phyloP scores from a whole-genome alignment of 2,113 vertebrate genomes.

The Thunnus thynnus region DNA sequence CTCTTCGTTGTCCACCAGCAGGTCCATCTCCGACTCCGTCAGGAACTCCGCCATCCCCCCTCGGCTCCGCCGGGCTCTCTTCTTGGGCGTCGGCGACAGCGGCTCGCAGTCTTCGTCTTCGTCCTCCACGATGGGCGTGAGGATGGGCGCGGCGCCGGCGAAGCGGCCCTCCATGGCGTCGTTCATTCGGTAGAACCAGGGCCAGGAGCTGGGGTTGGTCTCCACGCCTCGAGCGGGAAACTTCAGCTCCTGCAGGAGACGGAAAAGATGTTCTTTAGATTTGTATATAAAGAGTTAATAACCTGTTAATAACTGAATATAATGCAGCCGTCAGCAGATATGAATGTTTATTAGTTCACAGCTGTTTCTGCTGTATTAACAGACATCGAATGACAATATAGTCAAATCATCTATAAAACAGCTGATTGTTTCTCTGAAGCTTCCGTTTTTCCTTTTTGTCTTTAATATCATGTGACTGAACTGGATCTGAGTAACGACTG shows the following conservation, averaged over 20 bases:
- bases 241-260: slow-evolving; percentile 75
- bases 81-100: slow-evolving; percentile 63
- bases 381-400: too few relatives aligned
- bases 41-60: slow-evolving; percentile 78
- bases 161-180: slow-evolving; percentile 84
- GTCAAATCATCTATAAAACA: too few relatives aligned
- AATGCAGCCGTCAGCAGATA: too few relatives aligned
- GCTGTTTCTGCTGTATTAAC: too few relatives aligned
- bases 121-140: slow-evolving; percentile 75
- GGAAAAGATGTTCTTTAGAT: too few relatives aligned
- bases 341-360: too few relatives aligned
- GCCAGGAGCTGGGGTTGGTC: slow-evolving; percentile 82
- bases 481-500: too few relatives aligned
- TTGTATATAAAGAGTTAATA: too few relatives aligned
- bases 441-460: too few relatives aligned
- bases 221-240: slow-evolving; percentile 74
- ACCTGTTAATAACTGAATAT: too few relatives aligned
- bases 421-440: too few relatives aligned
- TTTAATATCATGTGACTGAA: too few relatives aligned
- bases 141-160: slow-evolving; percentile 66
- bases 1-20: slow-evolving; percentile 75
- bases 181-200: slow-evolving; percentile 85
- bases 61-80: slow-evolving; percentile 61
- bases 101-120: slow-evolving; percentile 79
- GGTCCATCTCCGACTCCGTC: slow-evolving; percentile 81